Evolutionary conservation across 1,140 invertebrate species (phyloP), one percentile per base, ranked within the genome.

Genomic region (Sipha flava): DNA sequence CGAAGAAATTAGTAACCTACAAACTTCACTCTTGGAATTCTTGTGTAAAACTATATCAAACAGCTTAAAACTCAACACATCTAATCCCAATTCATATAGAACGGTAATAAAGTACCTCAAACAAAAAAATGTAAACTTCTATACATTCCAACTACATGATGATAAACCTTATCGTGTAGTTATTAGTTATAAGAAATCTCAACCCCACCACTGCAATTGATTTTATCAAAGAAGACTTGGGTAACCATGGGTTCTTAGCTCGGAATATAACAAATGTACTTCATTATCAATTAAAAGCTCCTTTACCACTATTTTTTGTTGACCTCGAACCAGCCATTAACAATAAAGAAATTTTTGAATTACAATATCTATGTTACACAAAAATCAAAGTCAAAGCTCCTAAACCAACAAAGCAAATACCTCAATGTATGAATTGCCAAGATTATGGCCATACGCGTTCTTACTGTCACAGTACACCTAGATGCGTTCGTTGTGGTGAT

Each of bases 301-400:
- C 47, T 21, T 34, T 79, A 79, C 43, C 21, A 16, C 47, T 79
- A 37, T 79, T 57, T 16, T 79, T 79, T 40, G 54, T 79, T 2
- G 75, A 79, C 40, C 54, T 79, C 16, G 75, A 79, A 45, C 75
- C 75, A 43, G 52, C 75, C 10, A 43, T 37, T 16, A 75, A 75
- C 9, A 47, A 75, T 40, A 75, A 75, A 75, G 40, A 31, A 6
- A 75, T 75, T 75, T 75, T 59, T 40, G 54, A 79, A 21, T 23
- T 62, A 49, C 1, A 79, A 57, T 59, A 40, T 29, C 1, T 79
- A 4, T 54, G 49, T 37, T 31, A 79, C 49, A 49, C 54, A n/a
- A 62, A 54, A 34, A 79, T 79, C 34, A 64, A 49, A 40, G 34
- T 79, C 31, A 29, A 79, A 57, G 45, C 54, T 26, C 77, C 77